Evolutionary conservation across 2,113 vertebrate genomes (phyloP).

Genomic region (Charadrius vociferus): DNA sequence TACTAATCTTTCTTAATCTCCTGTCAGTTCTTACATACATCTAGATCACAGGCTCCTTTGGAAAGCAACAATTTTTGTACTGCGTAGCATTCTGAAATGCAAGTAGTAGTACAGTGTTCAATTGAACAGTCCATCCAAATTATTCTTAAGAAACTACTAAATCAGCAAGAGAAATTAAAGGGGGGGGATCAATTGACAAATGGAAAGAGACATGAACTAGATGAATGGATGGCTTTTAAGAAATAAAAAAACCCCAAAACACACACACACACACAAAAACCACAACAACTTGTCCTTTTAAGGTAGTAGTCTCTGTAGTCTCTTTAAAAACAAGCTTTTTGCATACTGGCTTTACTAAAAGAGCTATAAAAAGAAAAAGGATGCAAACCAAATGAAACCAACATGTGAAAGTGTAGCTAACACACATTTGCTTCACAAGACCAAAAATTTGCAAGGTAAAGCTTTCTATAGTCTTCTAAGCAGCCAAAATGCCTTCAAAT

Average conservation of each 20-base stretch:
- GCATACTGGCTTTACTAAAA: neutral
- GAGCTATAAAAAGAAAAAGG: neutral
- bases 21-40: neutral
- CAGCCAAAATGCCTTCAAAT: neutral
- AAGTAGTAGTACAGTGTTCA: neutral
- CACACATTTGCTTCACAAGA: neutral
- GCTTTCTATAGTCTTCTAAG: neutral
- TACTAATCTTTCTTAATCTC: neutral
- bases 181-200: neutral
- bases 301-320: too few species aligned
- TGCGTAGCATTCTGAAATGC: neutral
- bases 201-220: neutral
- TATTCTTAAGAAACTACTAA: neutral
- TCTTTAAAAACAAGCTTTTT: neutral
- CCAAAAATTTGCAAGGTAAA: neutral
- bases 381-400: neutral
- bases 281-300: neutral
- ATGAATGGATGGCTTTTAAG: neutral
- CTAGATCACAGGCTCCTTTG: neutral
- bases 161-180: neutral
- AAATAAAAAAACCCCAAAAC: neutral
- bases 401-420: neutral
- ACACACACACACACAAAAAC: neutral
- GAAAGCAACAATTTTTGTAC: neutral
- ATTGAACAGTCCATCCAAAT: neutral